Percentiles rank a stretch among this genome's conserved stretches.
phyloP scores from a whole-genome alignment of 37 sponge, comb jelly and placozoan species.

The Bolinopsis microptera region DNA sequence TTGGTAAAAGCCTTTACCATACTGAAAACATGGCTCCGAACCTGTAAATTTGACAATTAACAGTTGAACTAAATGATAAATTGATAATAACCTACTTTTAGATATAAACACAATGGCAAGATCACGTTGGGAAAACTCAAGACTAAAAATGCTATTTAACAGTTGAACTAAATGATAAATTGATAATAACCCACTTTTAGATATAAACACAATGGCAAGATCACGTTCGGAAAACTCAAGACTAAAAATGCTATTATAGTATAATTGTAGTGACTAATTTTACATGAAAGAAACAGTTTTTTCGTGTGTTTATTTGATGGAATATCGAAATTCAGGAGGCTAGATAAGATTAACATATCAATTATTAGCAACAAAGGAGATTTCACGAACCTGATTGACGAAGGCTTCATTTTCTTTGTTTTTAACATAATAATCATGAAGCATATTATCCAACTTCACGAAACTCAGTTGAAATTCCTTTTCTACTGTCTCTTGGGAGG shows the following conservation, averaged over 20 bases:
- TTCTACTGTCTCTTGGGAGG: slow-evolving; percentile 58
- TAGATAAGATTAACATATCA: too few relatives aligned
- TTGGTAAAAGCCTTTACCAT: slow-evolving; percentile 60
- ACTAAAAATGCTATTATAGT: neutral
- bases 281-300: too few relatives aligned
- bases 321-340: too few relatives aligned
- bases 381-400: slow-evolving; percentile 45
- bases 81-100: too few relatives aligned
- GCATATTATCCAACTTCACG: slow-evolving; percentile 58
- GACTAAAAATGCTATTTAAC: neutral
- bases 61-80: too few relatives aligned
- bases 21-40: slow-evolving; percentile 1
- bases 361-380: too few relatives aligned
- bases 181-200: too few relatives aligned
- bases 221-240: neutral
- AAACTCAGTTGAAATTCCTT: slow-evolving; percentile 53
- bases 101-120: too few relatives aligned
- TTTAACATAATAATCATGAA: slow-evolving; percentile 56
- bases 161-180: too few relatives aligned
- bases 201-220: too few relatives aligned
- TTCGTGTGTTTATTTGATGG: too few relatives aligned
- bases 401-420: slow-evolving; percentile 27
- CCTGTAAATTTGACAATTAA: neutral
- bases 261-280: too few relatives aligned
- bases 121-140: neutral